Evolutionary conservation across 2,888 invertebrate species (phyloP), one percentile per base, ranked within the genome.

Genomic region (Andrena bucephala): DNA sequence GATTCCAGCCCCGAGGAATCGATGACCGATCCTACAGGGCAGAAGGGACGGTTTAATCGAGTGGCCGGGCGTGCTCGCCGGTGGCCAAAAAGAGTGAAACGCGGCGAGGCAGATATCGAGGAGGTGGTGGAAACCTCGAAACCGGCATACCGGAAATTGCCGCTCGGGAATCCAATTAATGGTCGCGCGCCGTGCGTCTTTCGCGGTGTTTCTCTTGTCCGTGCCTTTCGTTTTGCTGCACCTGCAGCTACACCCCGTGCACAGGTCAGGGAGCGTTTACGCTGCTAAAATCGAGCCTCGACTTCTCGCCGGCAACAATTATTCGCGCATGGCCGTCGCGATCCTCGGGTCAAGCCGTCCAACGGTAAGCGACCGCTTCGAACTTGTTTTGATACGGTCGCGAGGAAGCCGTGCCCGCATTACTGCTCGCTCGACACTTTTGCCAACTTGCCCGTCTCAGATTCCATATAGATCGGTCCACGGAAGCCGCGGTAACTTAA

Each of bases 111-210:
- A 69, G 83, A 69, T 80, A 79, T 78, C 78, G 83, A 63, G 83
- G 52, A 33, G 42, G 42, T 42, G 42, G 42, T 16, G 42, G 42
- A 42, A 42, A 3, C 42, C 42, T 42, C 42, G 77, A 54, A 60
- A 54, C 81, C 65, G 65, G 81, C 72, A 76, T 80, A 84, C 72
- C 87, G 85, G 88, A 88, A 89, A 89, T 91, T 89, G 89, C 90
- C 86, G 85, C 81, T 80, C 78, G 85, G 90, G 90, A 90, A 91
- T 91, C 88, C 89, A 90, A 91, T 91, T 91, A 91, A 90, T 87
- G 89, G 87, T 77, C 65, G 77, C 83, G 87, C 54, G 66, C 54
- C 86, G 77, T 59, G 65, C 86, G 86, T 81, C 84, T 87, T 87
- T 83, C 77, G 74, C 69, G 27, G 60, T 66, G 63, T 66, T 70